These are phyloP conservation scores for Popillia japonica DNA, from an alignment of 1,140 invertebrate species.

Conservation along the genomic window DNA sequence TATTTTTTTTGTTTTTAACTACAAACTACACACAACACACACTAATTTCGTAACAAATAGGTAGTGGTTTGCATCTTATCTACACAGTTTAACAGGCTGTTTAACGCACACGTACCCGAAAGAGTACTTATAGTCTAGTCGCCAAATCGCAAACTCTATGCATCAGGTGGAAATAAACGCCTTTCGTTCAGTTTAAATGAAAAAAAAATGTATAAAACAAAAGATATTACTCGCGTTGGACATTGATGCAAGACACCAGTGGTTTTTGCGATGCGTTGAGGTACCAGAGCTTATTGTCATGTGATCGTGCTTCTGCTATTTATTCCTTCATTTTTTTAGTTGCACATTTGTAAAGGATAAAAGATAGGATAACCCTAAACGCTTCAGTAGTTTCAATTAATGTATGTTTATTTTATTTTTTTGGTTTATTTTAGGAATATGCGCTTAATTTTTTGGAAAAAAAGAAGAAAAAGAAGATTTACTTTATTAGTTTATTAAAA, in stretches of 20 bases:
- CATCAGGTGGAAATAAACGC: background rate
- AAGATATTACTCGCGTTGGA: background rate
- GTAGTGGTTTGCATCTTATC: constrained; percentile 57
- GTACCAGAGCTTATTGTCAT: constrained; percentile 52
- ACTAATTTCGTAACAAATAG: constrained; percentile 42
- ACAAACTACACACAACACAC: constrained; percentile 2
- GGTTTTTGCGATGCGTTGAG: constrained; percentile 42
- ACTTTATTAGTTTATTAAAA: no score
- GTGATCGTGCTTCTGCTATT: constrained; percentile 51
- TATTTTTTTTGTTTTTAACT: constrained; percentile 33
- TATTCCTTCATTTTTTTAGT: constrained; percentile 33
- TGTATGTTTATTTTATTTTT: background rate
- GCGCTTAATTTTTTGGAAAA: no score
- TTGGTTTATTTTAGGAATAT: background rate
- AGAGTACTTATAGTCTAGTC: background rate
- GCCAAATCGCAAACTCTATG: background rate
- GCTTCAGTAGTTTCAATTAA: constrained; percentile 34
- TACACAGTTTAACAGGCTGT: constrained; percentile 11
- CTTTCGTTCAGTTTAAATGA: background rate
- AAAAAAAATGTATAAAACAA: background rate
- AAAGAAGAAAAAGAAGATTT: no score
- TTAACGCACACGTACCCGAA: background rate
- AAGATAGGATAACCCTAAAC: background rate
- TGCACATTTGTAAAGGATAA: constrained; percentile 26
- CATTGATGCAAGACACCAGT: constrained; percentile 7